Percentiles rank a stretch among this genome's conserved stretches.
phyloP scores from a whole-genome alignment of 2,113 vertebrate genomes.

The Galeopterus variegatus region DNA sequence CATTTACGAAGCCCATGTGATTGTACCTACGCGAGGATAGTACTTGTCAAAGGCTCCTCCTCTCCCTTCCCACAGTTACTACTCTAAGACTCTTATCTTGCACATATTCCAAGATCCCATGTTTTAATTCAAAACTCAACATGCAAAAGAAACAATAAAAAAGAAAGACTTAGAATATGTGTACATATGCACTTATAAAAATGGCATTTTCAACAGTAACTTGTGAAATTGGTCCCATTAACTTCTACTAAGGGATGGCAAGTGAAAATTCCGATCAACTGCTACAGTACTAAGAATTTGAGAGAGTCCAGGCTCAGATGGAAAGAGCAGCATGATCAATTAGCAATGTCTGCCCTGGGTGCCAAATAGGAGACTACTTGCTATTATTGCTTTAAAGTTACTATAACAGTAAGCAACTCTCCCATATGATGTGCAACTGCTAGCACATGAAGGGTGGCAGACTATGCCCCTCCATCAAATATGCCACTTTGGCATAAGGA shows the following conservation, averaged over 20 bases:
- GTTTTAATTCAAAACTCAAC: background rate
- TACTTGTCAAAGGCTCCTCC: background rate
- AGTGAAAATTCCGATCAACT: background rate
- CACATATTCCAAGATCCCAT: background rate
- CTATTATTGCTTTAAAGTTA: background rate
- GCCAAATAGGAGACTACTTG: background rate
- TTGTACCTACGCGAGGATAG: too few relatives aligned
- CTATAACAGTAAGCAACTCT: background rate
- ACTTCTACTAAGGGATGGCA: background rate
- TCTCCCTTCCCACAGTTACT: background rate
- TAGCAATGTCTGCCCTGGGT: background rate
- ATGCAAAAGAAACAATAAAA: background rate
- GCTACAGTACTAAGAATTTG: background rate
- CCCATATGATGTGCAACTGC: background rate
- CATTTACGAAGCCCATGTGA: background rate
- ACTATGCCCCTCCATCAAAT: background rate
- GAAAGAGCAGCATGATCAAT: background rate
- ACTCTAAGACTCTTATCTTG: background rate
- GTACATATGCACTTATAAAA: background rate
- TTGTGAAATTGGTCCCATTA: background rate
- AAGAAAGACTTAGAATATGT: background rate
- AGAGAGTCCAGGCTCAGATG: background rate
- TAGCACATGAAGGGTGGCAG: background rate
- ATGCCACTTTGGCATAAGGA: background rate
- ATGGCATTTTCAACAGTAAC: background rate